phyloP scores from a whole-genome alignment of 2,888 invertebrate genomes.

The Phengaris arion region DNA sequence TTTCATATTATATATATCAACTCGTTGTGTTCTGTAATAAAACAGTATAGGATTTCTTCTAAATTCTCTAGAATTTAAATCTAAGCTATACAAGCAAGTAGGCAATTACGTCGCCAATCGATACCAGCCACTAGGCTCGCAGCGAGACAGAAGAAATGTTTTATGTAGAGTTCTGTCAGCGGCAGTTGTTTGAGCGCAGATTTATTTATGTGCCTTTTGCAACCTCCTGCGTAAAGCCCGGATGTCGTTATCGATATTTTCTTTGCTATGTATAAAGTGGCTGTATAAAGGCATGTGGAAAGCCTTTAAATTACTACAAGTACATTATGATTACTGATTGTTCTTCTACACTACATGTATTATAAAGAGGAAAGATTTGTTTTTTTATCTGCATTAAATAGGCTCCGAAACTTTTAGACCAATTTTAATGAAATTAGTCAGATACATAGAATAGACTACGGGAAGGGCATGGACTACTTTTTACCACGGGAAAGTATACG shows the following conservation, averaged over 20 bases:
- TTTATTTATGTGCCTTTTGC: conserved; percentile 28
- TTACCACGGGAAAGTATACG: too few relatives aligned
- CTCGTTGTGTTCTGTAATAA: too few relatives aligned
- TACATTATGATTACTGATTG: too few relatives aligned
- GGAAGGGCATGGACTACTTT: too few relatives aligned
- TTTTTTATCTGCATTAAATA: too few relatives aligned
- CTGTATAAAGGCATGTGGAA: background rate
- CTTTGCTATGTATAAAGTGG: background rate
- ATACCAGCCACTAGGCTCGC: conserved; percentile 46
- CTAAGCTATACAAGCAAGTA: background rate
- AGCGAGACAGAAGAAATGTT: conserved; percentile 39
- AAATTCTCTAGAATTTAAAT: background rate
- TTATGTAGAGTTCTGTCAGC: conserved; percentile 39
- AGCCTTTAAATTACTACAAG: background rate
- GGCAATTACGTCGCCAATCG: conserved; percentile 63
- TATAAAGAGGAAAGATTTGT: too few relatives aligned
- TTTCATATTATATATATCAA: too few relatives aligned
- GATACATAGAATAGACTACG: too few relatives aligned
- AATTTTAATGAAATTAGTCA: too few relatives aligned
- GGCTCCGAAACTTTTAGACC: too few relatives aligned
- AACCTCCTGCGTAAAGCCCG: background rate
- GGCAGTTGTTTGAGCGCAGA: conserved; percentile 29
- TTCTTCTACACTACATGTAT: too few relatives aligned
- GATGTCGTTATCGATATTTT: conserved; percentile 24
- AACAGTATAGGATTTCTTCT: too few relatives aligned